phyloP scores from a whole-genome alignment of 2,113 vertebrate genomes.

The Suricata suricatta region DNA sequence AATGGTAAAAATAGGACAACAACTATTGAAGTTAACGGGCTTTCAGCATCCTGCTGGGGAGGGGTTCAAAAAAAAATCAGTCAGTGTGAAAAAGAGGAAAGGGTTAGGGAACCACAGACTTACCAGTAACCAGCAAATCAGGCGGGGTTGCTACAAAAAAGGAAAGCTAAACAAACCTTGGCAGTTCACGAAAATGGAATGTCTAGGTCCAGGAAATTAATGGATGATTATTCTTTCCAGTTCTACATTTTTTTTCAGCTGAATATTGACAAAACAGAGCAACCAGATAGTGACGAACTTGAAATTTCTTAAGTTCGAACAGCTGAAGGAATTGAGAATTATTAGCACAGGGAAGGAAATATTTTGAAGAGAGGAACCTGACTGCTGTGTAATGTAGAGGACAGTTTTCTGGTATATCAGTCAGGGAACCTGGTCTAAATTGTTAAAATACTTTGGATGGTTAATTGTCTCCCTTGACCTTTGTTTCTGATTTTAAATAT shows the following conservation, averaged over 20 bases:
- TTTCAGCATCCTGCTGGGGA: neutral
- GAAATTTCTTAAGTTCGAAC: neutral
- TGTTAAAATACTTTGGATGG: neutral
- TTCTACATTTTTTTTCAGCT: neutral
- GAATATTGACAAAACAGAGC: neutral
- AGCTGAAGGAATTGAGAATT: neutral
- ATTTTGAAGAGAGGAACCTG: neutral
- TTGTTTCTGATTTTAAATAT: conserved; percentile 28
- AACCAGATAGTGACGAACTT: neutral
- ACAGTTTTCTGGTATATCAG: neutral
- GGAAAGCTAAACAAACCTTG: neutral
- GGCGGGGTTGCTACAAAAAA: neutral
- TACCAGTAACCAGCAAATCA: neutral
- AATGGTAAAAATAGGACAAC: neutral
- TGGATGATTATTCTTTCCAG: conserved; percentile 25
- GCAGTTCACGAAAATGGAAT: neutral
- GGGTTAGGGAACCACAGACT: neutral
- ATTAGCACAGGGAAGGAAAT: neutral
- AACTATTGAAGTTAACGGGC: neutral
- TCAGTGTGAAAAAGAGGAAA: conserved; percentile 28
- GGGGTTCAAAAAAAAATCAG: neutral
- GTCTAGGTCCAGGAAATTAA: neutral
- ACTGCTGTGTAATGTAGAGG: neutral
- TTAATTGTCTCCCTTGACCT: neutral
- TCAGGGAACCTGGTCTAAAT: neutral